phyloP scores from a whole-genome alignment of 2,888 invertebrate species.

The Mimumesa dahlbomi region DNA sequence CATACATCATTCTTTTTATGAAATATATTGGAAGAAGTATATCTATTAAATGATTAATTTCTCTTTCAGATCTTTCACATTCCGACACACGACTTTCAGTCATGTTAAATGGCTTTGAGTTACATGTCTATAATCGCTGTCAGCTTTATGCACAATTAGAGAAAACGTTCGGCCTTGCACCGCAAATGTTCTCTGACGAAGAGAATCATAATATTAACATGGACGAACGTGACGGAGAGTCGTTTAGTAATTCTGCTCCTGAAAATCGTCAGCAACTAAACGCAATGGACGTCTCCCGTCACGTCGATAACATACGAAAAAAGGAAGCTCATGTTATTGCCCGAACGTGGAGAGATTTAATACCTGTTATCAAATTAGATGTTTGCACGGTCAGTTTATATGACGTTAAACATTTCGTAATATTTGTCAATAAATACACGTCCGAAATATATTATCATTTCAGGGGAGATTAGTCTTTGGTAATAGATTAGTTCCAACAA shows the following conservation, averaged over 20 bases:
- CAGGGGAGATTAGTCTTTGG: conserved; percentile 96
- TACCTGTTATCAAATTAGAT: conserved; percentile 97
- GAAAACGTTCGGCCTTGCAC: conserved; percentile 91
- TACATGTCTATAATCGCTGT: conserved; percentile 97
- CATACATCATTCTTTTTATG: no score
- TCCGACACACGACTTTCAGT: conserved; percentile 95
- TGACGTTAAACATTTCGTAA: not conserved
- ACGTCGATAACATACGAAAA: conserved; percentile 80
- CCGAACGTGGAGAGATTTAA: conserved; percentile 96
- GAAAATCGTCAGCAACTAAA: conserved; percentile 75
- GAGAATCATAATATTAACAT: conserved; percentile 77
- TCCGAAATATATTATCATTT: conserved; percentile 16
- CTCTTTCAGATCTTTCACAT: conserved; percentile 93
- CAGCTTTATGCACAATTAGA: conserved; percentile 93
- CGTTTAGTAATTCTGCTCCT: conserved; percentile 70
- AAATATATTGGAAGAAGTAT: not conserved
- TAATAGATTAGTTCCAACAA: conserved; percentile 96
- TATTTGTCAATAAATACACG: not conserved
- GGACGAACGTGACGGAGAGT: conserved; percentile 72
- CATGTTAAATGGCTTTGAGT: conserved; percentile 95
- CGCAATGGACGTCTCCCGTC: conserved; percentile 76
- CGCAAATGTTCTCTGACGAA: conserved; percentile 87
- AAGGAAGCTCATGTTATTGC: conserved; percentile 91
- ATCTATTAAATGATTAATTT: conserved; percentile 6
- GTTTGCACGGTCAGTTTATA: conserved; percentile 87